Conservation (phyloP, 1,140 invertebrate species). For the Zaprionus capensis region DNA sequence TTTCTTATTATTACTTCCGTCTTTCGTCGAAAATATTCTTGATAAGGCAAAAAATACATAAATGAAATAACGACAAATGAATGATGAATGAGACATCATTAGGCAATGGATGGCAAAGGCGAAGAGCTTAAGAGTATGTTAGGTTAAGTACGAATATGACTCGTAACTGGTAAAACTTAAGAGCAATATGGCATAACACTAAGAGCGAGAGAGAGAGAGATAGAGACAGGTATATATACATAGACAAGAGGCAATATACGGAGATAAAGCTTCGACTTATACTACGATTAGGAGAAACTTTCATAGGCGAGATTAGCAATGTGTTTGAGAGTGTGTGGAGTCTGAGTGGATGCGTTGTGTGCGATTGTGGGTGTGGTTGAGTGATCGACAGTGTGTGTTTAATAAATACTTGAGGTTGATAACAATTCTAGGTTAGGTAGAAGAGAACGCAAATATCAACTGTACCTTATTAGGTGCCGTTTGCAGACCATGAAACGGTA, state of each 20-base stretch:
- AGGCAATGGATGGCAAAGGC: constrained; percentile 28
- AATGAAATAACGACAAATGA: constrained; percentile 40
- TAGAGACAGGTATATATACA: constrained; percentile 33
- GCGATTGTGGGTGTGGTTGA: constrained; percentile 9
- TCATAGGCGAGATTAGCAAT: constrained; percentile 34
- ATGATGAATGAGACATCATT: constrained; percentile 50
- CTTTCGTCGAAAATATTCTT: constrained; percentile 6
- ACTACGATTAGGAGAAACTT: constrained; percentile 32
- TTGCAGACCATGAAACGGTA: constrained; percentile 96
- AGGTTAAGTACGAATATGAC: constrained; percentile 22
- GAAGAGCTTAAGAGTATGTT: constrained; percentile 27
- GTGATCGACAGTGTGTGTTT: constrained; percentile 13
- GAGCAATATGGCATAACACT: constrained; percentile 26
- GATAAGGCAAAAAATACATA: background rate
- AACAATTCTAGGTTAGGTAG: constrained; percentile 20
- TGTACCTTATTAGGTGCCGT: constrained; percentile 95
- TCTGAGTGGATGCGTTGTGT: constrained; percentile 3
- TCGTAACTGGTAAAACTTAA: constrained; percentile 16
- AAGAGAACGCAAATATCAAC: constrained; percentile 24
- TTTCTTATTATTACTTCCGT: constrained; percentile 12
- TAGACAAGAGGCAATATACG: constrained; percentile 42
- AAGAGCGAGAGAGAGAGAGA: constrained; percentile 14
- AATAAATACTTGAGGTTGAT: constrained; percentile 16
- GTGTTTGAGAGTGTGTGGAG: constrained; percentile 25
- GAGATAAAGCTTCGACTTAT: constrained; percentile 31